These are phyloP conservation scores for Shinisaurus crocodilurus DNA, from an alignment of 2,113 vertebrate species.

Conservation along the genomic window DNA sequence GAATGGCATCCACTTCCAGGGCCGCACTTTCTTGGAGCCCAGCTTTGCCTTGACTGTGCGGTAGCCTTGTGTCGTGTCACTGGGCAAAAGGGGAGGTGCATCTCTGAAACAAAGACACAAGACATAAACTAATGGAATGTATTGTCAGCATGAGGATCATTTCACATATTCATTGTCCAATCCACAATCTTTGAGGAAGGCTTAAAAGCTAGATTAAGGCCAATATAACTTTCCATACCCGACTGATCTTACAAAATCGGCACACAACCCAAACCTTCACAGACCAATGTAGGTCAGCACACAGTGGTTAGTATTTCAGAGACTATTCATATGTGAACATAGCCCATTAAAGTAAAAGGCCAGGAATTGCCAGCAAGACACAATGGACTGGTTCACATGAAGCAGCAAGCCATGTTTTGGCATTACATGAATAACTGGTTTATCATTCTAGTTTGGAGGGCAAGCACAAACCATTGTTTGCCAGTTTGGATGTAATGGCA, in stretches of 20 bases:
- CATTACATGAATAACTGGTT: not conserved
- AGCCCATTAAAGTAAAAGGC: not conserved
- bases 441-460: not conserved
- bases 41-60: constrained; percentile 97
- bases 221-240: not conserved
- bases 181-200: not conserved
- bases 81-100: constrained; percentile 93
- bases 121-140: constrained; percentile 2
- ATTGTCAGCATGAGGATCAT: not conserved
- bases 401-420: not conserved
- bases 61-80: constrained; percentile 97
- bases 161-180: not conserved
- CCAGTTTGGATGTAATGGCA: not conserved
- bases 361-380: not conserved
- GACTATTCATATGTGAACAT: not conserved
- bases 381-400: not conserved
- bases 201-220: not conserved
- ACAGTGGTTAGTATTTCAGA: not conserved
- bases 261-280: not conserved
- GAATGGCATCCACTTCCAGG: constrained; percentile 99
- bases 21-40: constrained; percentile 96
- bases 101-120: constrained; percentile 81
- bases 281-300: not conserved
- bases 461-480: not conserved
- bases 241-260: not conserved